phyloP scores from a whole-genome alignment of 2,888 invertebrate species.

The Archips crataeganus region DNA sequence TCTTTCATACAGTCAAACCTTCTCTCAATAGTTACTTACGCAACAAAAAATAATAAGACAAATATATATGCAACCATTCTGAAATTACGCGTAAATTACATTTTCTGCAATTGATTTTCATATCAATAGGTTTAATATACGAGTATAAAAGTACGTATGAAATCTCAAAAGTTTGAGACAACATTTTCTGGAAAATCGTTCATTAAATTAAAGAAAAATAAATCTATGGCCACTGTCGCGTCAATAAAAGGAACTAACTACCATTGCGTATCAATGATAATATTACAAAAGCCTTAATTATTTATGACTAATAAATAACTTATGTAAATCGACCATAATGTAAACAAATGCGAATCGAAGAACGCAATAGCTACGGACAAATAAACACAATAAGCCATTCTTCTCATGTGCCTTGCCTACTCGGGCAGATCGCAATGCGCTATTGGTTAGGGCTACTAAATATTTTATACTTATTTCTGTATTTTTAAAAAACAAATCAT shows the following conservation, averaged over 20 bases:
- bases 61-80: too few species aligned
- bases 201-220: too few species aligned
- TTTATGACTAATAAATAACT: not conserved
- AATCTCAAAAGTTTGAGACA: too few species aligned
- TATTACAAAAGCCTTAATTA: not conserved
- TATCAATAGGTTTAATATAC: too few species aligned
- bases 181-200: too few species aligned
- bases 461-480: not conserved
- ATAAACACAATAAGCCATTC: conserved; percentile 40
- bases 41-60: too few species aligned
- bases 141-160: too few species aligned
- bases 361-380: conserved; percentile 33
- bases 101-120: too few species aligned
- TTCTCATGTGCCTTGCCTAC: conserved; percentile 42
- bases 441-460: not conserved
- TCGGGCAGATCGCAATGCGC: conserved; percentile 37
- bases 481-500: too few species aligned
- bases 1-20: too few species aligned
- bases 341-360: conserved; percentile 35
- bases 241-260: not conserved
- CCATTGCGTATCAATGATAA: not conserved
- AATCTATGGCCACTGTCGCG: not conserved
- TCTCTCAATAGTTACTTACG: too few species aligned
- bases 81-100: too few species aligned
- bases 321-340: conserved; percentile 18